Base-by-base conservation (phyloP, 2,113 vertebrate genomes). In the Menidia beryllina region DNA sequence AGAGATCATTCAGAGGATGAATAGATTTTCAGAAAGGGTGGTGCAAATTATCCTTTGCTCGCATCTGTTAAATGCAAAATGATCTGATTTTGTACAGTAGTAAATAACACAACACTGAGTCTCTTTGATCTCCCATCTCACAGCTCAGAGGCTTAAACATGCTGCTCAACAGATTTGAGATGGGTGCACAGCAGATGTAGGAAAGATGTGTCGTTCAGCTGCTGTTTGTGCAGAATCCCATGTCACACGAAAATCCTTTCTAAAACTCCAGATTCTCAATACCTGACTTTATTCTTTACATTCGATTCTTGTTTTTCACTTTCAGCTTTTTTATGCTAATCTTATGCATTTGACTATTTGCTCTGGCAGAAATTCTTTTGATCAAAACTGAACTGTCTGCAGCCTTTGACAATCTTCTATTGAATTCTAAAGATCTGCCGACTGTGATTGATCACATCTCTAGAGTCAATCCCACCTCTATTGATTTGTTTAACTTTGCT, bases 401-500 rank as follows among this genome's bases (percentile, higher is more conserved):
- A 67, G 13, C 57, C 67, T 51, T 72, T 68, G 79, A 73, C 70
- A 71, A n/a, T 24, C 30, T 3, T 47, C 43, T 75, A 72, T 82
- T 81, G 83, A 83, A 54, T 56, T 34, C 68, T 68, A 51, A 62
- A 68, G 39, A 88, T 67, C 77, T 59, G 74, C 55, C 55, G 53
- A 25, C 62, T 24, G 63, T 88, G 87, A 88, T 83, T 75, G 79
- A 91, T 91, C 69, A 66, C 86, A 56, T 78, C 65, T 62, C 78
- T 69, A 56, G 48, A 88, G 24, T 84, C 68, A 64, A 45, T 68
- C 71, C 49, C 66, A 54, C 48, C 38, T 23, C 24, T 34, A 84
- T 87, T 75, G 86, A 88, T 83, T 75, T 30, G 10, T 56, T 79
- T 61, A 70, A 75, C 50, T 76, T 85, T 86, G 86, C 91, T 89